phyloP scores from a whole-genome alignment of 2,113 vertebrate species.

The Protobothrops mucrosquamatus region DNA sequence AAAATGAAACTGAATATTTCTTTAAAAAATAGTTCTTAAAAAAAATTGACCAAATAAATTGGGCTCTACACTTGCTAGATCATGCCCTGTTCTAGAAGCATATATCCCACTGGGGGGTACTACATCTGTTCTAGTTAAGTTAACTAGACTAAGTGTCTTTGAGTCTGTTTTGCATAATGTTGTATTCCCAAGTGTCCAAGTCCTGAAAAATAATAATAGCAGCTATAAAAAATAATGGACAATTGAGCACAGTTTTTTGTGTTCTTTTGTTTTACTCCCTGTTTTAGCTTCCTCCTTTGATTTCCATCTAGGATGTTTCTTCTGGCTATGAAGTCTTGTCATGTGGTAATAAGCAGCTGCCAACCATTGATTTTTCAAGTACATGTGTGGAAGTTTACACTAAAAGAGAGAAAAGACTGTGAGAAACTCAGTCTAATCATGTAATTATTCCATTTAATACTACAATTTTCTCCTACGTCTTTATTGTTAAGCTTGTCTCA shows the following conservation, averaged over 20 bases:
- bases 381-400: slow-evolving; percentile 18
- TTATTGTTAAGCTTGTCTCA: slow-evolving; percentile 23
- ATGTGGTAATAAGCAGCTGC: slow-evolving; percentile 45
- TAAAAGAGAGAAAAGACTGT: neutral
- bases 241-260: slow-evolving; percentile 21
- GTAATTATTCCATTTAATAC: slow-evolving; percentile 7
- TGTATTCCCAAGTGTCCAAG: neutral
- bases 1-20: neutral
- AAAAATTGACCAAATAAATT: neutral
- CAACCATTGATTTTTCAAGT: slow-evolving; percentile 41
- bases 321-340: slow-evolving; percentile 38
- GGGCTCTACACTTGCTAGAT: neutral
- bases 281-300: slow-evolving; percentile 36
- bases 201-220: neutral
- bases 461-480: neutral
- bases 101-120: neutral
- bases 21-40: neutral
- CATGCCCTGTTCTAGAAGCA: neutral
- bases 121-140: neutral
- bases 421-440: slow-evolving; percentile 17
- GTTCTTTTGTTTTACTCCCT: slow-evolving; percentile 33
- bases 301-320: slow-evolving; percentile 51
- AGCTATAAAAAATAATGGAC: neutral
- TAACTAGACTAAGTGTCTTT: neutral
- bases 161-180: neutral